Evolutionary conservation across 2,797 vertebrate species (phyloP), one percentile per base, ranked within the genome.

Genomic region (Masticophis lateralis): DNA sequence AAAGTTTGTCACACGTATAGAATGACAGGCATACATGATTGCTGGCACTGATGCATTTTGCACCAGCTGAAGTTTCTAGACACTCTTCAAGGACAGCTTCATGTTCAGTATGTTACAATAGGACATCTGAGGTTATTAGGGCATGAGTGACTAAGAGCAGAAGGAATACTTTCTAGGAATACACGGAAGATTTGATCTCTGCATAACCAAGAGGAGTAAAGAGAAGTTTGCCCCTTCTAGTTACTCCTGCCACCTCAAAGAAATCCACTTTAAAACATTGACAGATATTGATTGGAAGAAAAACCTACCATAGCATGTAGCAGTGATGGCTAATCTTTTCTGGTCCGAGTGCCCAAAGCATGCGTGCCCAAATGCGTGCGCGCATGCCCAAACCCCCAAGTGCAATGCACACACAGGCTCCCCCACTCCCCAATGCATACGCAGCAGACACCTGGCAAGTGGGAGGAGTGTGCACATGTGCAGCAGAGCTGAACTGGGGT

Each of bases 271-370:
- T 27, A 59, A 56, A 66, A 51, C n/a, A 28, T n/a, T 43, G 63
- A 79, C 37, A 87, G 28, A 32, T 87, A 69, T 43, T 91, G 22
- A 32, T 32, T 28, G 37, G 59, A 20, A 91, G 83, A 79, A 83
- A 90, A 95, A 95, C 16, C 37, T 8, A 94, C 61, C 9, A 37
- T 6, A 89, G 91, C 59, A 79, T 60, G 94, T 95, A 90, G 60
- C 25, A n/a, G 51, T 53, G 51, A 53, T 53, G 51, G 51, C 51
- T 53, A 53, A 10, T 1, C 51, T 53, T 53, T 9, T 53, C 51
- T 10, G 51, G 51, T 1, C 51, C 51, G 9, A 53, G 51, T 53
- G 9, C 1, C 9, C 51, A 53, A 53, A 53, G 51, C 9, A 9
- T 10, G 51, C 51, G 1, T 53, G 51, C 9, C 51, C 51, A 53